Percentiles rank a stretch among this genome's conserved stretches.
These are phyloP conservation scores for Colaptes auratus DNA, from an alignment of 2,113 vertebrate species.

Conservation along the genomic window DNA sequence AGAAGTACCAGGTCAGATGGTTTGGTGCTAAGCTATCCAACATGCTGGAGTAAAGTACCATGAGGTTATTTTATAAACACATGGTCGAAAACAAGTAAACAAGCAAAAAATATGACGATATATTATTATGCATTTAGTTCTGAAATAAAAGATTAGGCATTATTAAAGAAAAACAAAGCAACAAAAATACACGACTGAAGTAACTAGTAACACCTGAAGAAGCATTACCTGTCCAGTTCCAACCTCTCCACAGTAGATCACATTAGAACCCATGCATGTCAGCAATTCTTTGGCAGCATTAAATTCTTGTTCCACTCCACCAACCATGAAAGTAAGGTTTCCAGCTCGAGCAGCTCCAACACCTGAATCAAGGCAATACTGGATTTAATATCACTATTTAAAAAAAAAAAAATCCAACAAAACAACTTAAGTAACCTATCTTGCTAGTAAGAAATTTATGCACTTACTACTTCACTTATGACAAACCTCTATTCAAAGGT, in stretches of 20 bases:
- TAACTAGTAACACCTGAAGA: not conserved
- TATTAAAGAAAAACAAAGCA: not conserved
- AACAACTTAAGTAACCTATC: not conserved
- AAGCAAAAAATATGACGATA: not conserved
- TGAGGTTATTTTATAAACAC: not conserved
- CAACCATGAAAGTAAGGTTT: slow-evolving; percentile 99
- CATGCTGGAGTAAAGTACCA: not conserved
- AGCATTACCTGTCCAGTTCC: slow-evolving; percentile 93
- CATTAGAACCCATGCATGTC: slow-evolving; percentile 94
- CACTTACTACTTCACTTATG: not conserved
- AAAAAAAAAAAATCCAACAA: not conserved
- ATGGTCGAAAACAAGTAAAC: not conserved
- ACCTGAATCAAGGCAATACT: slow-evolving; percentile 74
- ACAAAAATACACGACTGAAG: not conserved
- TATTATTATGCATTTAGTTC: not conserved
- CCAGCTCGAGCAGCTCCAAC: slow-evolving; percentile 93
- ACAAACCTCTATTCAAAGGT: not conserved
- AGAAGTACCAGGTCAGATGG: not conserved
- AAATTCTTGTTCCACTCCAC: slow-evolving; percentile 94
- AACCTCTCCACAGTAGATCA: slow-evolving; percentile 93
- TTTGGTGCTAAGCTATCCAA: not conserved
- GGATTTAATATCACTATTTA: not conserved
- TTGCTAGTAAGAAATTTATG: not conserved
- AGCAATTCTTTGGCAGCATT: slow-evolving; percentile 92
- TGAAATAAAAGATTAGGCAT: not conserved